Evolutionary conservation across 1,140 invertebrate genomes (phyloP).

Genomic region (Tetragonula clypearis): DNA sequence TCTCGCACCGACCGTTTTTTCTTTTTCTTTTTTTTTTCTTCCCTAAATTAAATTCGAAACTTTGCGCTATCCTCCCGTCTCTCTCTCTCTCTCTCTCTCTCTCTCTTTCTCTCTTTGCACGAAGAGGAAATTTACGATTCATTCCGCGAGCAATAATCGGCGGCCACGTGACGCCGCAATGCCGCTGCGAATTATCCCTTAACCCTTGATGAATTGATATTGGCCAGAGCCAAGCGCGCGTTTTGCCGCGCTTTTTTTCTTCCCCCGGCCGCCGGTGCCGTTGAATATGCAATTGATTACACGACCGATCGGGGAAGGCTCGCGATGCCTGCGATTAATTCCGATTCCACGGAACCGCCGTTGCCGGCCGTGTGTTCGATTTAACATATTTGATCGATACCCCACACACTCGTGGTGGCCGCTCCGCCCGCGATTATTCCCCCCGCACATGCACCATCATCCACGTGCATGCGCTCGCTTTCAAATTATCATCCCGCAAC

Average conservation of each 20-base stretch:
- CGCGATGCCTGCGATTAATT: constrained; percentile 48
- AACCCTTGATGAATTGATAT: constrained; percentile 56
- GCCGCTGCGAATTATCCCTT: constrained; percentile 45
- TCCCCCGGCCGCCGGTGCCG: not conserved
- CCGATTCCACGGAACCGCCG: constrained; percentile 50
- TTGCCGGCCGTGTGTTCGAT: constrained; percentile 35
- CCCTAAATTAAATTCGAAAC: not conserved
- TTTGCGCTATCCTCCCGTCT: not conserved
- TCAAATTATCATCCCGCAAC: constrained; percentile 36
- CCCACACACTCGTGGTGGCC: not conserved
- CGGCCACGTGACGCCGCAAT: constrained; percentile 45
- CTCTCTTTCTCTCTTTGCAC: not conserved
- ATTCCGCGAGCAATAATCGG: constrained; percentile 36
- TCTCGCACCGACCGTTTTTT: not conserved
- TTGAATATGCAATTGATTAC: constrained; percentile 57
- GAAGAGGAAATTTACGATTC: constrained; percentile 35
- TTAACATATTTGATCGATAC: constrained; percentile 56
- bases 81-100: no score
- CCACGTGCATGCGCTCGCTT: not conserved
- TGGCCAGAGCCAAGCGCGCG: constrained; percentile 24
- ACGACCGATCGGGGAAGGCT: constrained; percentile 36
- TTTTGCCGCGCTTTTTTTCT: constrained; percentile 17
- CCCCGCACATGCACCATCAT: not conserved
- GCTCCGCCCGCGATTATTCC: constrained; percentile 36
- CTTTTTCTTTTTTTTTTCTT: not conserved